Conservation (phyloP, 2,888 invertebrate species). For the Sericinus montela region DNA sequence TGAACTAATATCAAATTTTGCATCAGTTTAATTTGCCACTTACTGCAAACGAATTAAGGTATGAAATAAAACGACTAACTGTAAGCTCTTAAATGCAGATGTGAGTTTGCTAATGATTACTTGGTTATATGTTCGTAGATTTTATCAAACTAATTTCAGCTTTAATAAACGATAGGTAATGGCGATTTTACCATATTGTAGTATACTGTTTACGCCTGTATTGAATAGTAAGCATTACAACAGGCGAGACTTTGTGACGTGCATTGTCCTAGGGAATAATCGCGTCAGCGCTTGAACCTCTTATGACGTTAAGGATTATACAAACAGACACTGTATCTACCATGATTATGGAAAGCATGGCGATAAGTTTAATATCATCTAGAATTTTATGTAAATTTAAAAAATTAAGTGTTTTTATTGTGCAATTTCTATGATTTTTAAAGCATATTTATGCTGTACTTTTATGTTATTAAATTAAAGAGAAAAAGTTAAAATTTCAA, state of each 20-base stretch:
- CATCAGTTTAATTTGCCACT: constrained; percentile 33
- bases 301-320: constrained; percentile 34
- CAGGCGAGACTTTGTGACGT: constrained; percentile 42
- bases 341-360: constrained; percentile 3
- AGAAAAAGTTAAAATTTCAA: too few relatives aligned
- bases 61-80: constrained; percentile 16
- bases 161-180: constrained; percentile 23
- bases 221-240: constrained; percentile 20
- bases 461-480: too few relatives aligned
- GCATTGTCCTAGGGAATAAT: constrained; percentile 46
- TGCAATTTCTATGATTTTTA: too few relatives aligned
- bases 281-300: constrained; percentile 49
- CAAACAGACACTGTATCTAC: constrained; percentile 12
- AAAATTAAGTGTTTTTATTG: too few relatives aligned
- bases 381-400: too few relatives aligned
- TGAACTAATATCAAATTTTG: constrained; percentile 23
- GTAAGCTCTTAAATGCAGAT: constrained; percentile 4
- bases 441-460: too few relatives aligned
- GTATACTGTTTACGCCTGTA: constrained; percentile 8
- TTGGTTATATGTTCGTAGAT: background rate
- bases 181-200: constrained; percentile 34
- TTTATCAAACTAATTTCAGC: constrained; percentile 11
- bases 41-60: constrained; percentile 17
- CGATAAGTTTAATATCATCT: too few relatives aligned
- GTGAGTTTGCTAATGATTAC: constrained; percentile 5